These are phyloP conservation scores for Drosophila subpulchrella DNA, from an alignment of 1,140 invertebrate genomes.

Conservation along the genomic window DNA sequence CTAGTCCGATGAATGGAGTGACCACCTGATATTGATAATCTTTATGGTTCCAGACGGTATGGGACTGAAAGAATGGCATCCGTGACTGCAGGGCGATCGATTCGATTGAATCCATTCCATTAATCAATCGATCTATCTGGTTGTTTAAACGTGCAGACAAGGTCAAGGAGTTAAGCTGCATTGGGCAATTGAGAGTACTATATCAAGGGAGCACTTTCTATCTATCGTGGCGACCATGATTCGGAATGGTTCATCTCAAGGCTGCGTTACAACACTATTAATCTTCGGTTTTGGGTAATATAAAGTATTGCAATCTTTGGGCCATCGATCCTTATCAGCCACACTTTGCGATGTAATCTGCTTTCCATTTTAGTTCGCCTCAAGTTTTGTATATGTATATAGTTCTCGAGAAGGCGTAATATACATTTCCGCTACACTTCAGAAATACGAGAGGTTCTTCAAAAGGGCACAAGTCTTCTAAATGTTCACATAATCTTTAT, in stretches of 20 bases:
- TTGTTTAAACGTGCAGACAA: slow-evolving; percentile 11
- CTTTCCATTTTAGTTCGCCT: slow-evolving; percentile 22
- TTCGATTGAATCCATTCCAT: not conserved
- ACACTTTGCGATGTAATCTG: slow-evolving; percentile 10
- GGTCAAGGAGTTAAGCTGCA: slow-evolving; percentile 22
- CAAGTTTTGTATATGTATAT: slow-evolving; percentile 9
- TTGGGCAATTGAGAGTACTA: slow-evolving; percentile 5
- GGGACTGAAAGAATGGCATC: slow-evolving; percentile 11
- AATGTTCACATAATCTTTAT: too few relatives aligned
- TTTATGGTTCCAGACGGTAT: slow-evolving; percentile 35
- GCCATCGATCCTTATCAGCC: slow-evolving; percentile 24
- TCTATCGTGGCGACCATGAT: slow-evolving; percentile 7
- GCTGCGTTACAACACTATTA: slow-evolving; percentile 20
- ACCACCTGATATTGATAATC: slow-evolving; percentile 18
- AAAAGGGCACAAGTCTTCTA: not conserved
- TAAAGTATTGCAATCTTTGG: not conserved
- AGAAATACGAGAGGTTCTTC: not conserved
- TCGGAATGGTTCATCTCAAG: not conserved
- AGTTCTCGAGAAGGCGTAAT: slow-evolving; percentile 9
- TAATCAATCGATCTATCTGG: not conserved
- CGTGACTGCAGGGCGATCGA: slow-evolving; percentile 11
- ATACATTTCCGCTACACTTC: slow-evolving; percentile 13
- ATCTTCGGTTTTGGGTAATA: not conserved
- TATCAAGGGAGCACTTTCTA: slow-evolving; percentile 4
- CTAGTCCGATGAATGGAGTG: slow-evolving; percentile 30